These are phyloP conservation scores for Tokudaia muenninki DNA, from an alignment of 2,797 vertebrate species.

Conservation along the genomic window DNA sequence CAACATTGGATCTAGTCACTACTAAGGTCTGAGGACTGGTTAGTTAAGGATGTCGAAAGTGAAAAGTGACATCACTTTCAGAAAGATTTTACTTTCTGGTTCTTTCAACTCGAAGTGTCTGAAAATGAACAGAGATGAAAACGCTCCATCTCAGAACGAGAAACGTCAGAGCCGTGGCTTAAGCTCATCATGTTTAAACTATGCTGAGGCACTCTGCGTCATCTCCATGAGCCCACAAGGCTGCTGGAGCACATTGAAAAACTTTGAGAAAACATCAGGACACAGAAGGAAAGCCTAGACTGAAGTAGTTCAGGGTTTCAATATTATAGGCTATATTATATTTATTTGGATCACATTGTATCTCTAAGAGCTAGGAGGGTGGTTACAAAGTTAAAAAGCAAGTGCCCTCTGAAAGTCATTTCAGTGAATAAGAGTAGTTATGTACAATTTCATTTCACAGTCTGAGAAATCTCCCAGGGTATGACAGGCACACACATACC, in stretches of 20 bases:
- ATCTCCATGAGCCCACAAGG: not conserved
- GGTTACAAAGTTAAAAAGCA: not conserved
- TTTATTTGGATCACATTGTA: not conserved
- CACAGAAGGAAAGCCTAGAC: fast-evolving
- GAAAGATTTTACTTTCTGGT: constrained; percentile 20
- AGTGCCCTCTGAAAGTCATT: not conserved
- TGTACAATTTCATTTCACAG: not conserved
- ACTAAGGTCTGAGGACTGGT: not conserved
- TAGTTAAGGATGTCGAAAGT: not conserved
- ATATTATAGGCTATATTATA: not conserved
- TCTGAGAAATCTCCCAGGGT: not conserved
- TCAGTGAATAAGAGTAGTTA: not conserved
- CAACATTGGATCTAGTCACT: not conserved
- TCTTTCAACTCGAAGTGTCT: constrained; percentile 11
- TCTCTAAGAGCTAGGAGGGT: not conserved
- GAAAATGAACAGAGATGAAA: constrained; percentile 8
- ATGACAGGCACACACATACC: not conserved
- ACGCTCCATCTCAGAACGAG: not conserved
- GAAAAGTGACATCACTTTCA: not conserved
- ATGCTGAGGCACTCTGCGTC: not conserved
- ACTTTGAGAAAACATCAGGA: not conserved
- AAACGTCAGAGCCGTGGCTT: not conserved
- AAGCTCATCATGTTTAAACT: not conserved
- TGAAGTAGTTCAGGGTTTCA: not conserved
- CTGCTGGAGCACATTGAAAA: not conserved